Conservation (phyloP, 1,140 invertebrate genomes). For the Rhagoletis pomonella region DNA sequence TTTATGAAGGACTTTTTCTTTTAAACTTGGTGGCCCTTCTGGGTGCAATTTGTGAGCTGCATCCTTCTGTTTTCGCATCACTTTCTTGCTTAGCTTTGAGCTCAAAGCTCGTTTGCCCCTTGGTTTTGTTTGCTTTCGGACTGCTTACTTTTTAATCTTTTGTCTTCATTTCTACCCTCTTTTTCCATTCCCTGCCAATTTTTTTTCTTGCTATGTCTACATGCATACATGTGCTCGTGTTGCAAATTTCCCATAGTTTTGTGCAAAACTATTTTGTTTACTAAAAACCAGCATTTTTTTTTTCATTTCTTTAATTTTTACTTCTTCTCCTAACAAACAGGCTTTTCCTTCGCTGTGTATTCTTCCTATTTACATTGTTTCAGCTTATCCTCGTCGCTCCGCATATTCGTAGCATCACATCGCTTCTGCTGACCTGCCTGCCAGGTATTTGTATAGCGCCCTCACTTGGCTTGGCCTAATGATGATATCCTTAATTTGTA, state of each 20-base stretch:
- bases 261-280: conserved; percentile 49
- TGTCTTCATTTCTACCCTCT: neutral
- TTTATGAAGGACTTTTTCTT: neutral
- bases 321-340: conserved; percentile 15
- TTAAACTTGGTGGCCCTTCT: neutral
- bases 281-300: conserved; percentile 43
- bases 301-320: neutral
- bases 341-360: neutral
- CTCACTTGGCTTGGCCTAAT: conserved; percentile 40
- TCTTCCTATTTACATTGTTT: conserved; percentile 23
- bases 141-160: neutral
- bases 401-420: neutral
- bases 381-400: neutral
- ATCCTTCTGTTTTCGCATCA: conserved; percentile 1
- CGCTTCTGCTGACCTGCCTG: conserved; percentile 17
- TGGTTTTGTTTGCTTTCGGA: conserved; percentile 13
- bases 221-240: neutral
- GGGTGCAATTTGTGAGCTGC: neutral
- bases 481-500: conserved; percentile 52
- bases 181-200: neutral
- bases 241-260: conserved; percentile 31
- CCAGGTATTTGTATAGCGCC: conserved; percentile 36
- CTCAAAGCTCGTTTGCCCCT: neutral
- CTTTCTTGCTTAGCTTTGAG: neutral
- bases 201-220: neutral